Conservation (phyloP, 2,888 invertebrate species). For the Drosophila nr. perissopoda region DNA sequence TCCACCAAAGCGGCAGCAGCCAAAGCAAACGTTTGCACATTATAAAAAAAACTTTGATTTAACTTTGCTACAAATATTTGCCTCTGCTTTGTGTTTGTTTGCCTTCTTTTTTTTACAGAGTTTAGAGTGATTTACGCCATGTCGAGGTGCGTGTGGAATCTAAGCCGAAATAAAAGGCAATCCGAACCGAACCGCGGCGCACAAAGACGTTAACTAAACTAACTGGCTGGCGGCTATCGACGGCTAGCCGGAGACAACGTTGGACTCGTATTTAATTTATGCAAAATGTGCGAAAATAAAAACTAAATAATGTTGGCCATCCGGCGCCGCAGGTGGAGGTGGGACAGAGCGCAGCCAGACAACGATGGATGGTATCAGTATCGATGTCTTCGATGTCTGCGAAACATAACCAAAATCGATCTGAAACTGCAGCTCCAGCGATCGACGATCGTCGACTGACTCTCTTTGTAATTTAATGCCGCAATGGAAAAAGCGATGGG, state of each 20-base stretch:
- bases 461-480: slow-evolving; percentile 67
- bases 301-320: slow-evolving; percentile 70
- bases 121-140: slow-evolving; percentile 50
- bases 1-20: slow-evolving; percentile 32
- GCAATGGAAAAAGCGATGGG: slow-evolving; percentile 48
- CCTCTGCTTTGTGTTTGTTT: slow-evolving; percentile 30
- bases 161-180: slow-evolving; percentile 23
- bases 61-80: slow-evolving; percentile 45
- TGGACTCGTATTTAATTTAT: slow-evolving; percentile 67
- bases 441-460: slow-evolving; percentile 22
- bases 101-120: slow-evolving; percentile 13
- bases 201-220: slow-evolving; percentile 64
- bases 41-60: slow-evolving; percentile 38
- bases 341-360: not conserved
- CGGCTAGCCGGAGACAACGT: slow-evolving; percentile 1
- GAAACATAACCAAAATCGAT: slow-evolving; percentile 63
- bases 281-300: slow-evolving; percentile 78
- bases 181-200: slow-evolving; percentile 46
- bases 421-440: slow-evolving; percentile 40
- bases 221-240: slow-evolving; percentile 37
- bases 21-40: slow-evolving; percentile 54
- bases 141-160: slow-evolving; percentile 24
- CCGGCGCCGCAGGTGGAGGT: slow-evolving; percentile 23
- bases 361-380: slow-evolving; percentile 10
- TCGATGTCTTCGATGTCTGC: slow-evolving; percentile 21